Percentiles rank a stretch among this genome's conserved stretches.
phyloP scores from a whole-genome alignment of 2,797 vertebrate genomes.

The Rhincodon typus region DNA sequence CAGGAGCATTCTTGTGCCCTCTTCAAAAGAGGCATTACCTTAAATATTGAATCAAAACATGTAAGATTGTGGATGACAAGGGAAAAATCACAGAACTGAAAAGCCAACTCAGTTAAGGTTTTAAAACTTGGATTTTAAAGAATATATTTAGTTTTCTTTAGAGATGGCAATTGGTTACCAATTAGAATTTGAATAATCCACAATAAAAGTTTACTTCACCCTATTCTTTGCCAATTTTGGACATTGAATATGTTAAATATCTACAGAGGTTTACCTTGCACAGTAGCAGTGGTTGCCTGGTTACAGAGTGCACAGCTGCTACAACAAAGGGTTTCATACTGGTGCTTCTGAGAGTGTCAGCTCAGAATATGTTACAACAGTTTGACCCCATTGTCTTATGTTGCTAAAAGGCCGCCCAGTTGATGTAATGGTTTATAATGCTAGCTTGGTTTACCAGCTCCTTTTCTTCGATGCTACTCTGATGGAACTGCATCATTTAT shows the following conservation, averaged over 20 bases:
- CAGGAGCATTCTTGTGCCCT: neutral
- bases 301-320: slow-evolving; percentile 30
- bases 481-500: neutral
- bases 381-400: slow-evolving; percentile 31
- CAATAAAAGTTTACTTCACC: neutral
- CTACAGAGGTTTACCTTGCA: slow-evolving; percentile 4
- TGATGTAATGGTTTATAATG: slow-evolving; percentile 31
- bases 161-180: neutral
- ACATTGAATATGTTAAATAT: neutral
- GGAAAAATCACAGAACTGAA: neutral
- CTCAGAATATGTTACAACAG: slow-evolving; percentile 16
- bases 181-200: neutral
- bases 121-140: neutral
- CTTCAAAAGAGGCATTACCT: neutral
- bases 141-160: neutral
- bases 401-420: slow-evolving; percentile 19
- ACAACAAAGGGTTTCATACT: slow-evolving; percentile 28
- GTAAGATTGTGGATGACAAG: neutral
- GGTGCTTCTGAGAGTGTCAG: slow-evolving; percentile 10
- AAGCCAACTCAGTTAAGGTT: neutral
- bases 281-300: slow-evolving; percentile 8
- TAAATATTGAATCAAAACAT: neutral
- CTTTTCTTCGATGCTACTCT: neutral
- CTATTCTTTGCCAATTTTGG: neutral
- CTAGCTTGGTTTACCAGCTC: slow-evolving; percentile 20